These are phyloP conservation scores for Gymnocephalus cernua DNA, from an alignment of 2,113 vertebrate species.

Conservation along the genomic window DNA sequence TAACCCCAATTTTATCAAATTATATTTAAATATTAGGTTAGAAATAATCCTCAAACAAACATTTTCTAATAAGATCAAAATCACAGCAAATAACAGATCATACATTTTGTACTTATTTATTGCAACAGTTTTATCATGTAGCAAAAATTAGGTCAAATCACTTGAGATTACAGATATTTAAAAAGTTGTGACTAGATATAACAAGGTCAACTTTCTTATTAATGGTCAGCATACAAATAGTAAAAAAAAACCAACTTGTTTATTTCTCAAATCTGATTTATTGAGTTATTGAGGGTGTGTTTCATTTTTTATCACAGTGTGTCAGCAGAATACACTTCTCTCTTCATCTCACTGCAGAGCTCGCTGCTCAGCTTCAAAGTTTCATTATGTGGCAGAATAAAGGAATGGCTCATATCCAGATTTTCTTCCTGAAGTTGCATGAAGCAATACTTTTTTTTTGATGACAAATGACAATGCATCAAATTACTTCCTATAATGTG, in stretches of 20 bases:
- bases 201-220: not conserved
- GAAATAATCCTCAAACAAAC: not conserved
- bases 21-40: not conserved
- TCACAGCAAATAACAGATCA: not conserved
- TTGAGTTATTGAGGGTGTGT: slow-evolving; percentile 21
- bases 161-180: not conserved
- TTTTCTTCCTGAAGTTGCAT: not conserved
- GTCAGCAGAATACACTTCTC: slow-evolving; percentile 22
- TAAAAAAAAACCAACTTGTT: not conserved
- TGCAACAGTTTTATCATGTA: not conserved
- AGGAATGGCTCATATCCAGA: not conserved
- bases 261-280: slow-evolving; percentile 11
- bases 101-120: slow-evolving; percentile 1
- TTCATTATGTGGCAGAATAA: slow-evolving; percentile 19
- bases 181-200: slow-evolving; percentile 2
- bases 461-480: not conserved
- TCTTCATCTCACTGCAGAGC: slow-evolving; percentile 1
- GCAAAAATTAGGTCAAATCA: not conserved
- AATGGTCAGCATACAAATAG: not conserved
- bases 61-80: slow-evolving; percentile 23
- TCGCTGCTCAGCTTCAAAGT: not conserved
- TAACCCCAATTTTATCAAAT: not conserved
- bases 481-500: not conserved
- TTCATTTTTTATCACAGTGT: slow-evolving; percentile 9
- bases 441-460: not conserved